Conservation (phyloP, 2,797 vertebrate species). For the Clamator glandarius region DNA sequence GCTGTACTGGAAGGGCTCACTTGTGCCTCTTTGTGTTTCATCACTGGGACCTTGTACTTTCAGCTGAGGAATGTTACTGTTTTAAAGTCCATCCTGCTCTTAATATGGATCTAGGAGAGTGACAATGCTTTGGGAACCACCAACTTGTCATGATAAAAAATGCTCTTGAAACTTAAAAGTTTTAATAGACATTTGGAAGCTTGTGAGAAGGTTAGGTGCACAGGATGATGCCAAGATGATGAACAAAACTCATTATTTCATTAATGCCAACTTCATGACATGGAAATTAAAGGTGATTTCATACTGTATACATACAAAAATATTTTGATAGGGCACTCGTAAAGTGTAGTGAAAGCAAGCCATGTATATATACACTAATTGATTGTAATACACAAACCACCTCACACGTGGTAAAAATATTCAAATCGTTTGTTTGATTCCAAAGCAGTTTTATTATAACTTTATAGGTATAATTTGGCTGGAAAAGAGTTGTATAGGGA, state of each 20-base stretch:
- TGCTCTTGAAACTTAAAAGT: neutral
- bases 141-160: neutral
- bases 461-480: slow-evolving; percentile 63
- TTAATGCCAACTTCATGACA: neutral
- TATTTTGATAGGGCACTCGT: slow-evolving; percentile 29
- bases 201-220: neutral
- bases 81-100: neutral
- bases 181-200: neutral
- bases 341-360: neutral
- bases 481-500: neutral
- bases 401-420: slow-evolving; percentile 40
- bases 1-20: neutral
- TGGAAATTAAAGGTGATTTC: neutral
- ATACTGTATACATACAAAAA: neutral
- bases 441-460: slow-evolving; percentile 1
- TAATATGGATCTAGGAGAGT: neutral
- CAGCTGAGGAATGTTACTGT: neutral
- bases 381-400: slow-evolving; percentile 3
- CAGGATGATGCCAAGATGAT: neutral
- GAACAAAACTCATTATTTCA: neutral
- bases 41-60: no score
- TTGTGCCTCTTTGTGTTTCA: neutral
- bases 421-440: slow-evolving; percentile 35
- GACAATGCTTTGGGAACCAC: neutral
- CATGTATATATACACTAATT: slow-evolving; percentile 11